Base-by-base conservation (phyloP, 2,888 invertebrate species). In the Polymixis flavicincta region DNA sequence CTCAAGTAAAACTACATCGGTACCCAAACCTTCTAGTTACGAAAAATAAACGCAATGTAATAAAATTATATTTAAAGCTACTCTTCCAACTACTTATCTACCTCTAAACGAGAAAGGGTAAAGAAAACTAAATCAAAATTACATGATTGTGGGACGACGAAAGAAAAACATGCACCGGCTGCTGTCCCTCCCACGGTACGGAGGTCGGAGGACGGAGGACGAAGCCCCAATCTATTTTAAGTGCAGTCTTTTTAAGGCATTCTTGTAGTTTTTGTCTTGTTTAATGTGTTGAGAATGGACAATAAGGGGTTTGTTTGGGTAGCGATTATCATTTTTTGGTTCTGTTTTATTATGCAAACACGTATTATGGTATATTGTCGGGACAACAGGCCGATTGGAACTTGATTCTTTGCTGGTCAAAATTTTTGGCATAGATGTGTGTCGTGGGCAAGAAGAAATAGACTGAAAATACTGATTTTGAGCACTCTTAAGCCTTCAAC, bases 51-150 rank as follows among this genome's bases (percentile, higher is more conserved):
- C n/a, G 14, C 8, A 19, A 57, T 19, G 11, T 8, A 37, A 37
- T n/a, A 37, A 32, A 77, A 52, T 32, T 59, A 11, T 32, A 66
- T 75, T 48, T 28, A 37, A 78, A 76, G 9, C 28, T 2, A 45
- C 11, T 45, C 55, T 22, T 32, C 69, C 7, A 57, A 71, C 65
- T 63, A 67, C 63, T 48, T 74, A 54, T 28, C 14, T 14, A 32
- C 37, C 8, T n/a, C 37, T 65, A 50, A 64, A 59, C 25, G 55
- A 70, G 37, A 78, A 71, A 50, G 48, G 70, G 55, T n/a, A 78
- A 78, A 63, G 42, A 83, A 72, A 83, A 83, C 64, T 19, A 60
- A 80, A 83, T 79, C 80, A 73, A 83, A 83, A 80, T 74, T 66
- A 80, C 80, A 74, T 80, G 57, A 76, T 72, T 61, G 63, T 52